These are phyloP conservation scores for Bettongia penicillata DNA, from an alignment of 2,113 vertebrate species.

Conservation along the genomic window DNA sequence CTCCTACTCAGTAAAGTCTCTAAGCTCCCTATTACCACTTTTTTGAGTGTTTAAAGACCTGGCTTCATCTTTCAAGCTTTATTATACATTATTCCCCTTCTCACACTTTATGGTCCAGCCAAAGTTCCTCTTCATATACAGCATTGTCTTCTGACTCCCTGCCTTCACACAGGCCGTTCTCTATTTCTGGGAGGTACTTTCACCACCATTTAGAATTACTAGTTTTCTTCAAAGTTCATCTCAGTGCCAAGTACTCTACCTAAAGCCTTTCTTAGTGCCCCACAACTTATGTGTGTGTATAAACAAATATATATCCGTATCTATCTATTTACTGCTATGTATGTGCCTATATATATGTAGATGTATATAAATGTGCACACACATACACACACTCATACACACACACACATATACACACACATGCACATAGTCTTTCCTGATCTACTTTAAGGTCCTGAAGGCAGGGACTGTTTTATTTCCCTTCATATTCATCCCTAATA, in stretches of 20 bases:
- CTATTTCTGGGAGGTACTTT: neutral
- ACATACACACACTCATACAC: neutral
- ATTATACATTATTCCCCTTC: neutral
- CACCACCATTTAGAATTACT: neutral
- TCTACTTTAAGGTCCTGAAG: neutral
- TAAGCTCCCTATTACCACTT: neutral
- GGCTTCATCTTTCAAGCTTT: neutral
- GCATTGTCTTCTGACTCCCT: neutral
- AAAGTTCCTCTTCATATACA: neutral
- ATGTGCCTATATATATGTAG: neutral
- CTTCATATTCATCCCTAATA: neutral
- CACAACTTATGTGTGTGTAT: neutral
- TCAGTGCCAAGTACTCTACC: neutral
- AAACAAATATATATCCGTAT: neutral
- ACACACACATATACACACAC: accelerated
- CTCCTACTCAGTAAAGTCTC: neutral
- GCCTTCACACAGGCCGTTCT: neutral
- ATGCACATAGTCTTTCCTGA: no score
- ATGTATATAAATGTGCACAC: neutral
- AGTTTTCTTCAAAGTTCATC: neutral
- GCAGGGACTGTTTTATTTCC: neutral
- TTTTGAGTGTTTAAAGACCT: neutral
- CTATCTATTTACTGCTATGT: neutral
- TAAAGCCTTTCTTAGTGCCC: neutral
- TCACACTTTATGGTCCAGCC: neutral